Conservation (phyloP, 2,888 invertebrate species). For the Creontiades dilutus region DNA sequence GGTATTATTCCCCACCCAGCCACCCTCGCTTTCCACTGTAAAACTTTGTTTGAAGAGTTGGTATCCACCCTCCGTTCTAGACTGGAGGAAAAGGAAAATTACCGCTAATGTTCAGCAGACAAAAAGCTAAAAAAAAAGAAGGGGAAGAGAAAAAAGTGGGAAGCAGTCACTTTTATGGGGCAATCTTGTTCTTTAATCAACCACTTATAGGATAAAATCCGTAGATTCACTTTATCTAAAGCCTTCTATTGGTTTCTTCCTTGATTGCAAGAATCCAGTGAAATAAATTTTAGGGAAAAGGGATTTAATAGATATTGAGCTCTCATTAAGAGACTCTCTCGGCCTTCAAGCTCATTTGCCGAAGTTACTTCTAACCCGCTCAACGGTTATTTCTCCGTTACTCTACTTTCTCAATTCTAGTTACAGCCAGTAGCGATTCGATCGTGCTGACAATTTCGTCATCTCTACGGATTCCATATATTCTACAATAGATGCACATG, state of each 20-base stretch:
- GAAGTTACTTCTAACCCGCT: constrained; percentile 30
- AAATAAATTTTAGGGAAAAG: constrained; percentile 58
- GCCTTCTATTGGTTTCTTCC: constrained; percentile 53
- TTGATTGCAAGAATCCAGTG: constrained; percentile 57
- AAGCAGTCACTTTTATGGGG: background rate
- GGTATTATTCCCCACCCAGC: too few species aligned
- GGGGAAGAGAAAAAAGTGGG: background rate
- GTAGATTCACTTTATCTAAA: constrained; percentile 64
- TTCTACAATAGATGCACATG: background rate
- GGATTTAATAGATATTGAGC: constrained; percentile 65
- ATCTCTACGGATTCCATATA: background rate
- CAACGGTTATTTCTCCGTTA: constrained; percentile 3
- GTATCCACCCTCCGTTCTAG: too few species aligned
- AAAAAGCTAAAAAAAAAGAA: background rate
- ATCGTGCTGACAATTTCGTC: background rate
- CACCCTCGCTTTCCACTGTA: too few species aligned
- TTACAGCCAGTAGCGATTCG: background rate
- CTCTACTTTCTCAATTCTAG: background rate
- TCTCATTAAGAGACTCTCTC: constrained; percentile 44
- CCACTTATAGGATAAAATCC: constrained; percentile 63
- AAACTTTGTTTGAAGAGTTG: too few species aligned
- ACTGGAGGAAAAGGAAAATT: background rate
- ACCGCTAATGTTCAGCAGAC: background rate
- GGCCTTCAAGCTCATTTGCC: constrained; percentile 53
- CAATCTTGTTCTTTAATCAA: constrained; percentile 57